Conservation (phyloP, 2,888 invertebrate species). For the Idaea aversata region DNA sequence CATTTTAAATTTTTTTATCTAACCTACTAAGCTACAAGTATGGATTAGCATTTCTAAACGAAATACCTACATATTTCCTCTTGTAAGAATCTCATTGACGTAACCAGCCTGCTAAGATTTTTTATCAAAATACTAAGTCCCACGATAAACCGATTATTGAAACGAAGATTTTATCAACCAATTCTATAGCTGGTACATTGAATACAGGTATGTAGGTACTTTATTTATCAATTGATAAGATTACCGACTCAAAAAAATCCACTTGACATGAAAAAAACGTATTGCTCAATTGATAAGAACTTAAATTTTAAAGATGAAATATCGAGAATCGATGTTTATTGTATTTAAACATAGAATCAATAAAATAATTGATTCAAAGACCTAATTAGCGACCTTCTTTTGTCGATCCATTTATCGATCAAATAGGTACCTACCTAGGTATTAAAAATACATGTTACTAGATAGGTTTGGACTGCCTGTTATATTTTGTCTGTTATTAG, state of each 20-base stretch:
- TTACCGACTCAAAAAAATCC: constrained; percentile 16
- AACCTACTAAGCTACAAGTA: not conserved
- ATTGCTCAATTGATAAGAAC: constrained; percentile 30
- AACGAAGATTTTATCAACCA: not conserved
- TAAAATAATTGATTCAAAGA: too few species aligned
- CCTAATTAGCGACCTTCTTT: too few species aligned
- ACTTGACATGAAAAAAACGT: constrained; percentile 30
- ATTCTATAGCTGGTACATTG: not conserved
- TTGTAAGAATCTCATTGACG: constrained; percentile 7
- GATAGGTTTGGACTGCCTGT: too few species aligned
- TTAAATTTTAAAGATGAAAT: constrained; percentile 8
- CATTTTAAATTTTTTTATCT: too few species aligned
- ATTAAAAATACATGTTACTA: too few species aligned
- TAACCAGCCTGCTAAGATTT: constrained; percentile 8
- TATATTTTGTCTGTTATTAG: too few species aligned
- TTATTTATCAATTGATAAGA: constrained; percentile 32
- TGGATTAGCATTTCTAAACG: not conserved
- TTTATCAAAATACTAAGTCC: not conserved
- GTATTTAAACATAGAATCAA: too few species aligned
- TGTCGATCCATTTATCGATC: too few species aligned
- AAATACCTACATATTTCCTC: not conserved
- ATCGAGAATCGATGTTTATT: not conserved
- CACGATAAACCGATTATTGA: constrained; percentile 13
- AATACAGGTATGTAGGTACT: constrained; percentile 4
- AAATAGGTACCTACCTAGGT: too few species aligned